phyloP scores from a whole-genome alignment of 2,113 vertebrate species.

The Tretioscincus oriximinensis region DNA sequence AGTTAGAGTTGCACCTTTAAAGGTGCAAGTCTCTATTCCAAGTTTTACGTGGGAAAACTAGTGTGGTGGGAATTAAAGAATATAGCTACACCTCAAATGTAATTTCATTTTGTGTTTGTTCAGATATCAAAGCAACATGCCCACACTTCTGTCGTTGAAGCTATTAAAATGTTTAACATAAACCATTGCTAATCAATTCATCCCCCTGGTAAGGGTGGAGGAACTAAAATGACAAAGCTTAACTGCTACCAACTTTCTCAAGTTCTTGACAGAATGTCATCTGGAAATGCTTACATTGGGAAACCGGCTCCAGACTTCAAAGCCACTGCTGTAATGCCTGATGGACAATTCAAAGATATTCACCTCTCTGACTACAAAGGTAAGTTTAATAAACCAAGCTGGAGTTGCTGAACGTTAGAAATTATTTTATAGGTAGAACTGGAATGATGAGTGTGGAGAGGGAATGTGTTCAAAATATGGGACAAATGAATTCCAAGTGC shows the following conservation, averaged over 20 bases:
- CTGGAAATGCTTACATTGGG: conserved; percentile 93
- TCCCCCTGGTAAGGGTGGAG: neutral
- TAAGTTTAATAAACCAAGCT: conserved; percentile 52
- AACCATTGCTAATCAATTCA: neutral
- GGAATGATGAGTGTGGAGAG: too few relatives aligned
- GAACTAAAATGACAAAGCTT: neutral
- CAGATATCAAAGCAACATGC: neutral
- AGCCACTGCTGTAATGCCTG: conserved; percentile 93
- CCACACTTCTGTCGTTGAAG: too few relatives aligned
- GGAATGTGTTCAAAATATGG: too few relatives aligned
- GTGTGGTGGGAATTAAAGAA: neutral
- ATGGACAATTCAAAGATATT: conserved; percentile 90
- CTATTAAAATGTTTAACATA: neutral
- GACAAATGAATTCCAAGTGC: too few relatives aligned
- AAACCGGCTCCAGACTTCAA: conserved; percentile 90
- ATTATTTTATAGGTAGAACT: too few relatives aligned
- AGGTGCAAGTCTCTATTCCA: too few relatives aligned
- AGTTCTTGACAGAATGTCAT: conserved; percentile 82
- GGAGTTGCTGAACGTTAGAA: too few relatives aligned
- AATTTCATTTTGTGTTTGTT: neutral
- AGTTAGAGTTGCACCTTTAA: too few relatives aligned
- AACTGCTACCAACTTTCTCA: conserved; percentile 23
- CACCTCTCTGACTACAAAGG: conserved; percentile 91
- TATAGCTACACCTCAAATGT: neutral
- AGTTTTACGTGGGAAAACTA: too few relatives aligned